Percentiles rank a stretch among this genome's conserved stretches.
Conservation (phyloP, 1,140 invertebrate species). For the Heliconius himera region DNA sequence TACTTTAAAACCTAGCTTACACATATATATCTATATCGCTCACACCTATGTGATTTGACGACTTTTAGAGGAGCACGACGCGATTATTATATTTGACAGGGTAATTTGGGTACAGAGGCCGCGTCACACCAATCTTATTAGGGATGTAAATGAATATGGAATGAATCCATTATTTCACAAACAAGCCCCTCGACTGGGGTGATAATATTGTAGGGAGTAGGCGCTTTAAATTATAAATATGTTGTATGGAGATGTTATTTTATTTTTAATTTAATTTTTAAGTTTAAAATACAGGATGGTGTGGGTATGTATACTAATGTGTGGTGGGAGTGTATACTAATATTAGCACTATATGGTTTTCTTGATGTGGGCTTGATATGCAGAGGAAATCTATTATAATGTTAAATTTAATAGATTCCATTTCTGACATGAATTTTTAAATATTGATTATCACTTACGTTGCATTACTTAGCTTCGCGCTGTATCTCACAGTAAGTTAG, state of each 20-base stretch:
- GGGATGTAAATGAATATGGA: slow-evolving; percentile 80
- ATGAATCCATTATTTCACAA: slow-evolving; percentile 81
- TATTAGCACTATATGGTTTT: no score
- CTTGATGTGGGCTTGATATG: no score
- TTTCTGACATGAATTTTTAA: no score
- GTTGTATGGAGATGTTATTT: slow-evolving; percentile 51
- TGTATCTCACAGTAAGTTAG: no score
- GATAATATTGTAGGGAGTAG: slow-evolving; percentile 73
- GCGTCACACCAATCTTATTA: slow-evolving; percentile 76
- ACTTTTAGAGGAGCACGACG: slow-evolving; percentile 57
- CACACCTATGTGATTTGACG: slow-evolving; percentile 48
- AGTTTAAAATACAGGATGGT: background rate
- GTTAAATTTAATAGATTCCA: no score
- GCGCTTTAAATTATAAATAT: slow-evolving; percentile 52
- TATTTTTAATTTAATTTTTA: background rate
- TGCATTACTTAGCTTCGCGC: no score
- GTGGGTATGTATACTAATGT: no score
- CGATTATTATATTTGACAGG: slow-evolving; percentile 78
- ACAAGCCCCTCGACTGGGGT: slow-evolving; percentile 69
- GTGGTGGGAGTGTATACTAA: no score
- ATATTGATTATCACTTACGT: no score
- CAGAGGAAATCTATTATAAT: no score
- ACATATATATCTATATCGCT: slow-evolving; percentile 47
- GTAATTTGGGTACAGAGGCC: slow-evolving; percentile 69
- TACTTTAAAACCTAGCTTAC: slow-evolving; percentile 46